Base-by-base conservation (phyloP, 2,888 invertebrate species). In the Lasioglossum malachurum region DNA sequence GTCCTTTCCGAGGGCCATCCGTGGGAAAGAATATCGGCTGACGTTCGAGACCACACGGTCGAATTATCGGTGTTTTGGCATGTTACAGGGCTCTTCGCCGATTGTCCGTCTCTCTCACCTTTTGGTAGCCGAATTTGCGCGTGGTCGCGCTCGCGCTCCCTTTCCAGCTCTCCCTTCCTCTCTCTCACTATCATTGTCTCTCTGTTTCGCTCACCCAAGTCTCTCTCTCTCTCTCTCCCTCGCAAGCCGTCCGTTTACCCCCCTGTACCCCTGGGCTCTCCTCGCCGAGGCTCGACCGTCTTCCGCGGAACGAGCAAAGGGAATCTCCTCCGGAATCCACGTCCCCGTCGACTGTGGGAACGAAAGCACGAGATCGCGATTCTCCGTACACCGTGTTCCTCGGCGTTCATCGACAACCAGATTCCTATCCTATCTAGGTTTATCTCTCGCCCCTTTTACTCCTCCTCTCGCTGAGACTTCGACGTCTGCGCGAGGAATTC, bases 41-140 rank as follows among this genome's bases (percentile, higher is more conserved):
- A 94, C 92, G 92, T 91, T 93, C 92, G 88, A 91, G 95, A 94
- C 95, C 95, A 95, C 95, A 95, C 95, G 92, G 94, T 94, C 95
- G 95, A 94, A 94, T 95, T 95, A 95, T 95, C 95, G 95, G 92
- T 94, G 94, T 95, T 95, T 95, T 94, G 95, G 95, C 95, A 94
- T 95, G 95, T 95, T 94, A 93, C 92, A 94, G 93, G 93, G 93
- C 87, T 89, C 89, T 80, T n/a, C 91, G 78, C 77, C 89, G 85
- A 80, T 82, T 38, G 75, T 82, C 87, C 87, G 87, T 82, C 84
- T 81, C 78, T 74, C 75, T 67, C 69, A 31, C 72, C 74, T 31
- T 57, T 71, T 64, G 76, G 67, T 75, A 60, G 77, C 71, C 83
- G 85, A 85, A 85, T 85, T 85, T 76, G 85, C 75, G 57, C 73